Evolutionary conservation across 1,140 invertebrate genomes (phyloP).

Genomic region (Bombyx mandarina): DNA sequence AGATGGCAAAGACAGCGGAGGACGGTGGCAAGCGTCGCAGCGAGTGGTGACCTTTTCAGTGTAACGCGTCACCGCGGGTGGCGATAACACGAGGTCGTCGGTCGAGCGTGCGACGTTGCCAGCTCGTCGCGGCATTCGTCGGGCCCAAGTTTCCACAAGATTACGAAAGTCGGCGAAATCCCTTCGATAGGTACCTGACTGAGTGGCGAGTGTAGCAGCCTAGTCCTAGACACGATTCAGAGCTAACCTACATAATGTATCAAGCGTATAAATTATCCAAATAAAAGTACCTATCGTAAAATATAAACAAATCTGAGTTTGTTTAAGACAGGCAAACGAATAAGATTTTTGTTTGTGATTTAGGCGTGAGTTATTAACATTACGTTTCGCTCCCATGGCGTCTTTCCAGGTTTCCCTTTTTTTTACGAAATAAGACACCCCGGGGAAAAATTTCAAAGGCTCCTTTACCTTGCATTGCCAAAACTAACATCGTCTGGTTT

Average conservation of each 20-base stretch:
- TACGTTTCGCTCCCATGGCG: no score
- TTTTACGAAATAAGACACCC: no score
- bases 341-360: no score
- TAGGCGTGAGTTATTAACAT: no score
- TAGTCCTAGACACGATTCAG: constrained; percentile 33
- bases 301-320: no score
- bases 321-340: no score
- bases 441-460: no score
- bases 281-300: no score
- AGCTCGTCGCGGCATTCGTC: constrained; percentile 35
- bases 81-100: constrained; percentile 62
- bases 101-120: constrained; percentile 56
- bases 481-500: no score
- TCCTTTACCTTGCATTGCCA: no score
- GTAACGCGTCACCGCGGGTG: constrained; percentile 47
- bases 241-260: constrained; percentile 31
- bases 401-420: no score
- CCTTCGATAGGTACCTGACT: constrained; percentile 25
- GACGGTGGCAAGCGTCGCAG: constrained; percentile 27
- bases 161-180: constrained; percentile 56
- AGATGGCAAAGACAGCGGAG: constrained; percentile 41
- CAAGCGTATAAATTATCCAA: constrained; percentile 1
- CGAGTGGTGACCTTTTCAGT: constrained; percentile 52
- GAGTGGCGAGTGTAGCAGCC: constrained; percentile 19
- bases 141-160: constrained; percentile 44